Base-by-base conservation (phyloP, 2,888 invertebrate genomes). In the Gastrophysa polygoni region DNA sequence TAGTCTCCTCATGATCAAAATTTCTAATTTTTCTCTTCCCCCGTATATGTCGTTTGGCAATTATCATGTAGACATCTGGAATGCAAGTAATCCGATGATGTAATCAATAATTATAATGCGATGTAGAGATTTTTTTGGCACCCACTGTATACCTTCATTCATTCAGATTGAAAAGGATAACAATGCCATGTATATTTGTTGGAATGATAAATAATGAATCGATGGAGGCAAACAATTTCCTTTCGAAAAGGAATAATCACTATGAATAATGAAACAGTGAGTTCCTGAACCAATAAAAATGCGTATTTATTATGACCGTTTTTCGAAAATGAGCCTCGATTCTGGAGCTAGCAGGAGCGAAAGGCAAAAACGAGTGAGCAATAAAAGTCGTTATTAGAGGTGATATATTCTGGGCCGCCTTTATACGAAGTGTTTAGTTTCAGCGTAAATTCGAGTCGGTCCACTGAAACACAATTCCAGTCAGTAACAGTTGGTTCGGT, bases 401-500 rank as follows among this genome's bases (percentile, higher is more conserved):
- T 66, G 68, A 71, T 73, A 73, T 73, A 71, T 73, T 70, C 68
- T 64, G 64, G 71, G 54, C 24, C 68, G 57, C 51, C 71, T 66
- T 67, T 69, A 73, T 70, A 69, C 70, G 72, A 73, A 76, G 76
- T 77, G 77, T 77, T 78, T 77, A 76, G 76, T 75, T 76, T 70
- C 68, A 69, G 72, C 75, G 76, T 78, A 78, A 77, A 78, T 78
- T 71, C 73, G 66, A 64, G 68, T 67, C 70, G 77, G 77, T 79
- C 76, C 77, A 79, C 78, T 69, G 68, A 68, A 71, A 69, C 66
- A 77, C 77, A 77, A 78, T 79, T 77, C 75, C 74, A 79, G 79
- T 79, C 79, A 78, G 76, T 75, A 72, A 68, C 79, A 79, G 78
- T 78, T 78, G 79, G 78, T 71, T 73, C 74, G 73, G 78, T 77